Conservation (phyloP, 2,888 invertebrate species). For the Apodemia mormo region DNA sequence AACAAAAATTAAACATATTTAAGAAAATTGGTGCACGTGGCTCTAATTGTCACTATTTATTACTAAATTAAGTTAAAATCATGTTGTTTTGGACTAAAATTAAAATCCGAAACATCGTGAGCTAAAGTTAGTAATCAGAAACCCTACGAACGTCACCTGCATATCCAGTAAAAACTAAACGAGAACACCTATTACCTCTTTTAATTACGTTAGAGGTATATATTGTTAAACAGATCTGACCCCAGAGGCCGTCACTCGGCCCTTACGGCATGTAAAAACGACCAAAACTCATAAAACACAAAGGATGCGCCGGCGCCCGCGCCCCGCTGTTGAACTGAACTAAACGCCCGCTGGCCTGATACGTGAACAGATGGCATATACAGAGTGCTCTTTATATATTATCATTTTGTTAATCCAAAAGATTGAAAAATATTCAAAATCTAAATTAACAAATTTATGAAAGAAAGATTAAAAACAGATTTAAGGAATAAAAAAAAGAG, state of each 20-base stretch:
- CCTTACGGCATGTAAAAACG: slow-evolving; percentile 25
- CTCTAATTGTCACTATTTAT: too few relatives aligned
- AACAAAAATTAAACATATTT: too few relatives aligned
- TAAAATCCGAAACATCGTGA: too few relatives aligned
- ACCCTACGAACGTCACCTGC: neutral
- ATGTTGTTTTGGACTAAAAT: too few relatives aligned
- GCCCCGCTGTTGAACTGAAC: slow-evolving; percentile 64
- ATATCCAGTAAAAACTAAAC: neutral
- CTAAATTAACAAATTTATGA: too few relatives aligned
- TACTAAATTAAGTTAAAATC: too few relatives aligned
- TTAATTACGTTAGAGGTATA: slow-evolving; percentile 15
- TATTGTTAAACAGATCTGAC: slow-evolving; percentile 20
- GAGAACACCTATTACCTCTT: slow-evolving; percentile 5
- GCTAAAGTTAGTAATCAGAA: too few relatives aligned
- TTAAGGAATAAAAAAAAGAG: too few relatives aligned
- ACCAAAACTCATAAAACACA: slow-evolving; percentile 47
- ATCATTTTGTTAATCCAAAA: too few relatives aligned
- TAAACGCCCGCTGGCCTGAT: slow-evolving; percentile 56
- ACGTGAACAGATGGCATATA: slow-evolving; percentile 43
- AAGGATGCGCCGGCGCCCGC: slow-evolving; percentile 75
- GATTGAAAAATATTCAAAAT: too few relatives aligned
- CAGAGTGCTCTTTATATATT: slow-evolving; percentile 40
- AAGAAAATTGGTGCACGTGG: too few relatives aligned
- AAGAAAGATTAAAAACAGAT: too few relatives aligned
- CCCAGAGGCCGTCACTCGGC: slow-evolving; percentile 7